Evolutionary conservation across 2,888 invertebrate genomes (phyloP), one percentile per base, ranked within the genome.

Genomic region (Drosophila aldrichi): DNA sequence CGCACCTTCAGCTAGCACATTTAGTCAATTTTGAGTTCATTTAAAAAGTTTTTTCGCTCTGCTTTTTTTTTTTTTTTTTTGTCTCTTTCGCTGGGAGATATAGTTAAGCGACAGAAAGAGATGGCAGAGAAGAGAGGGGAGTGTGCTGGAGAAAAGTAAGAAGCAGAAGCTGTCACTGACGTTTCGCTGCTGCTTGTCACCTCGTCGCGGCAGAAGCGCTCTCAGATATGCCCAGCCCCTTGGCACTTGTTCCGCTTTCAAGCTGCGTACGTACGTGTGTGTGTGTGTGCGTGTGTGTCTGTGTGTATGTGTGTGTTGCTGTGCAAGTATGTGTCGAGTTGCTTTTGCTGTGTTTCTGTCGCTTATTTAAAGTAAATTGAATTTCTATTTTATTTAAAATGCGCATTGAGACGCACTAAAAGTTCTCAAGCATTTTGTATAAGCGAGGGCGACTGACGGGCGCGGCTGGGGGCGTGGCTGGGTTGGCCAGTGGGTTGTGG

Each of bases 311-410:
- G 22, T 55, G 57, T 14, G 43, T 51, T 38, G 34, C 29, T n/a
- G 16, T 59, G 22, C 25, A 34, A 20, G 40, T 46, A 40, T 18
- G 16, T 48, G 46, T 61, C 56, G 54, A 44, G 25, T 32, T 34
- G 52, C 41, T 29, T 58, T 54, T 25, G 52, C 41, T 46, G 41
- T 70, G 60, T 62, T 61, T 66, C 59, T 63, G 70, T 76, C 88
- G 83, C 88, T 85, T 88, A 82, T 89, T 86, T 90, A 77, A 88
- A 81, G 84, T 76, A 86, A 90, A 86, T 86, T 86, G 89, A 86
- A 86, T 88, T 89, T 89, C 90, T 86, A 86, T 90, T 89, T 86
- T 90, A 86, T 86, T 90, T 88, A 79, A 86, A 88, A 87, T 89
- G 85, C 90, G 88, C 88, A 85, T 89, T 85, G 85, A 85, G 88